These are phyloP conservation scores for Eospalax fontanierii DNA, from an alignment of 2,797 vertebrate genomes.

Conservation along the genomic window DNA sequence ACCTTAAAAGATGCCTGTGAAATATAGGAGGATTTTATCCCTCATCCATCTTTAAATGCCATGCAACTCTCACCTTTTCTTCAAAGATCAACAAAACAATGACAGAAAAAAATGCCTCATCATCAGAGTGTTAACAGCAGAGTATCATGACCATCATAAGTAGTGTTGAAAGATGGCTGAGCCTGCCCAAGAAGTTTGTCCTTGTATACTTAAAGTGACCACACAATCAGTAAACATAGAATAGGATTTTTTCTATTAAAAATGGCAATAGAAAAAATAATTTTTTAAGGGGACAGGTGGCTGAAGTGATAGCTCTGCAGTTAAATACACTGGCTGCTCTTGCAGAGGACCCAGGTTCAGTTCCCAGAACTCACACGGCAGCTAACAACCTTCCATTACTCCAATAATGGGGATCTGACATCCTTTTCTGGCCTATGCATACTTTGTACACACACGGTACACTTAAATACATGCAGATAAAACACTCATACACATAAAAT, in stretches of 20 bases:
- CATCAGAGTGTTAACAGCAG: not conserved
- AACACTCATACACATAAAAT: no score
- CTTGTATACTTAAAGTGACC: not conserved
- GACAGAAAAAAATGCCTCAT: not conserved
- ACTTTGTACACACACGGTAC: no score
- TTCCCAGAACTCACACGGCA: no score
- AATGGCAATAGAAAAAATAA: not conserved
- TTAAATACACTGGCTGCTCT: no score
- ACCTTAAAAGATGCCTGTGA: not conserved
- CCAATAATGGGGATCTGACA: no score
- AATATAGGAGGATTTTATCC: not conserved
- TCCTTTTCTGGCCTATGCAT: no score
- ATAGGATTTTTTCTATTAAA: not conserved
- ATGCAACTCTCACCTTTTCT: constrained; percentile 10
- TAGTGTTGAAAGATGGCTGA: not conserved
- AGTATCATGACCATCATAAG: fast-evolving
- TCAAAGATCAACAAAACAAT: not conserved
- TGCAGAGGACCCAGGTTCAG: no score
- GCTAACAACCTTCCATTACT: no score
- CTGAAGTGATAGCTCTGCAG: no score
- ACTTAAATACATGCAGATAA: no score
- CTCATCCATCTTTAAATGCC: constrained; percentile 13
- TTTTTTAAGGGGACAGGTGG: no score
- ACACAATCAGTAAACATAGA: not conserved
- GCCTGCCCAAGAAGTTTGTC: not conserved